These are phyloP conservation scores for Drosophila tristis DNA, from an alignment of 1,140 invertebrate genomes.

Conservation along the genomic window DNA sequence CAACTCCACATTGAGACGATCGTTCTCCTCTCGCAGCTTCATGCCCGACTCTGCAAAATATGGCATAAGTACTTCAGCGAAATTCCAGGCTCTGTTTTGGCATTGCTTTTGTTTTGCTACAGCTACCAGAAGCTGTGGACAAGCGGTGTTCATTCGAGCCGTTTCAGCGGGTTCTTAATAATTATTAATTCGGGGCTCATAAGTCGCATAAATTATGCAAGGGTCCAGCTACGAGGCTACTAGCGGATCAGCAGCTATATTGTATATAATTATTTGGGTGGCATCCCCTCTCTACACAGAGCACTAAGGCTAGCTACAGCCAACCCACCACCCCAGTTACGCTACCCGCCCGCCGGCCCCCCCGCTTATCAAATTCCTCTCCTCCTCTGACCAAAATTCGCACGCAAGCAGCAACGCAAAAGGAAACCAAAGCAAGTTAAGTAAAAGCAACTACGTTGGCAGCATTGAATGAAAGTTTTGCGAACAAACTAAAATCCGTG, in stretches of 20 bases:
- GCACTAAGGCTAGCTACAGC: slow-evolving; percentile 40
- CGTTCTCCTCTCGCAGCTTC: slow-evolving; percentile 88
- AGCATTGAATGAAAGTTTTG: slow-evolving; percentile 50
- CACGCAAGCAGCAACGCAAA: slow-evolving; percentile 26
- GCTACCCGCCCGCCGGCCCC: background rate
- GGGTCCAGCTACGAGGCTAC: too few relatives aligned
- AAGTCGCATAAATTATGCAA: too few relatives aligned
- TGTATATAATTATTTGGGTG: too few relatives aligned
- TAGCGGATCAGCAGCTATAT: too few relatives aligned
- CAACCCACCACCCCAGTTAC: slow-evolving; percentile 12
- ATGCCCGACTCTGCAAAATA: slow-evolving; percentile 63
- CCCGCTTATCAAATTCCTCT: slow-evolving; percentile 1
- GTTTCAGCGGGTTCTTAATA: background rate
- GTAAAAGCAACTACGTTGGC: slow-evolving; percentile 1
- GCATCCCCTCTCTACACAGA: slow-evolving; percentile 17
- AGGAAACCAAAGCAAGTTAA: slow-evolving; percentile 20
- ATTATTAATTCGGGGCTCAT: too few relatives aligned
- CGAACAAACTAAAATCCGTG: slow-evolving; percentile 39
- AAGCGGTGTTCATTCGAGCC: slow-evolving; percentile 37
- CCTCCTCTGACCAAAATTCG: background rate
- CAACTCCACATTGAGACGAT: slow-evolving; percentile 88
- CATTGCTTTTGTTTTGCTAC: background rate
- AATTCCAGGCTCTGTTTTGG: too few relatives aligned
- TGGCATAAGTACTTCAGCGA: background rate
- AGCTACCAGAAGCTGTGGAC: slow-evolving; percentile 46